Percentiles rank a stretch among this genome's conserved stretches.
Evolutionary conservation across 2,113 vertebrate species (phyloP).

Genomic region (Chloropsis hardwickii): DNA sequence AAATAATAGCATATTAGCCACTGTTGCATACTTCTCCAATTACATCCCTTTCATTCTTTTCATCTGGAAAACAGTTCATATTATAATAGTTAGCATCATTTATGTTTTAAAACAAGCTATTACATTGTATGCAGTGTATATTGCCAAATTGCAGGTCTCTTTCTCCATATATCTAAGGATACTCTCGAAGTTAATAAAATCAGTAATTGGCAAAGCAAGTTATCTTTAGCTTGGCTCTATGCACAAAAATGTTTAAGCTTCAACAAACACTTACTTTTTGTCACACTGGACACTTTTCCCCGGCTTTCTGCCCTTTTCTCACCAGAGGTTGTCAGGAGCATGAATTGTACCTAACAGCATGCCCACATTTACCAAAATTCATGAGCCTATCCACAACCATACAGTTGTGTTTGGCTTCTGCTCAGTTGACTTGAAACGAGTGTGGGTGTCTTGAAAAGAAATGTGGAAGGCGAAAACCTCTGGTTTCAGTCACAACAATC

Average conservation of each 20-base stretch:
- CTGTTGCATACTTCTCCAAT: conserved; percentile 69
- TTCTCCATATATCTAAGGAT: background rate
- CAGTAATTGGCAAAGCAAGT: background rate
- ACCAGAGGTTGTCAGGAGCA: background rate
- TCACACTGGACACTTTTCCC: background rate
- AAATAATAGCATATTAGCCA: conserved; percentile 69
- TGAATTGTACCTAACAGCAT: background rate
- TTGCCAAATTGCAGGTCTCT: conserved; percentile 60
- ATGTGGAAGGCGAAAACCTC: background rate
- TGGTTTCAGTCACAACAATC: background rate
- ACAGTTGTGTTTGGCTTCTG: background rate
- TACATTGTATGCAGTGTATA: background rate
- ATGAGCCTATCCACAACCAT: background rate
- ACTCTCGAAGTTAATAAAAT: conserved; percentile 43
- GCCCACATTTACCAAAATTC: background rate
- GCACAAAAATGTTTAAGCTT: background rate
- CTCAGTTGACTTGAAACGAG: background rate
- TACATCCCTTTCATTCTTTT: conserved; percentile 70
- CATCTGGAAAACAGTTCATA: conserved; percentile 65
- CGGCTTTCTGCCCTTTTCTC: background rate
- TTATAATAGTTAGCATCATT: conserved; percentile 66
- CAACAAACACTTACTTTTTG: background rate
- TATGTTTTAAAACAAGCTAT: conserved; percentile 73
- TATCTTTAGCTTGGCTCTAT: background rate
- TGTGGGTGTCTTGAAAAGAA: background rate